These are phyloP conservation scores for Hydrolagus affinis DNA, from an alignment of 2,113 vertebrate species.

Conservation along the genomic window DNA sequence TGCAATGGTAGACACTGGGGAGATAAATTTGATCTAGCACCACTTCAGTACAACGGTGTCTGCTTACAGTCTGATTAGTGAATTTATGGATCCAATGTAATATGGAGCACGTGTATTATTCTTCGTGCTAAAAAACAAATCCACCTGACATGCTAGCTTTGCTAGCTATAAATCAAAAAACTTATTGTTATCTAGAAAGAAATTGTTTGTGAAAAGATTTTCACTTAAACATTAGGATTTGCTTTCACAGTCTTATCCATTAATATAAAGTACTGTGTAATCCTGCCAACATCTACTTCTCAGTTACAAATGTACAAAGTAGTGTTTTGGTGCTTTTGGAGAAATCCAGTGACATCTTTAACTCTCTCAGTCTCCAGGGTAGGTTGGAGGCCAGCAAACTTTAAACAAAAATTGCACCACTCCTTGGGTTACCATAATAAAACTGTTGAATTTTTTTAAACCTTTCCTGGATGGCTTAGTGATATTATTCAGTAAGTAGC, in stretches of 20 bases:
- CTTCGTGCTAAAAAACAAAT: constrained; percentile 17
- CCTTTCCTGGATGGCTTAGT: too few species aligned
- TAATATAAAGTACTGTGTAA: not conserved
- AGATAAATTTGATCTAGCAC: constrained; percentile 14
- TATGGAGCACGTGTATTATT: constrained; percentile 29
- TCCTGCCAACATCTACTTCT: not conserved
- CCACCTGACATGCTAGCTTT: constrained; percentile 1
- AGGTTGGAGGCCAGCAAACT: too few species aligned
- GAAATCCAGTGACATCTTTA: not conserved
- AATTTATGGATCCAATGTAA: constrained; percentile 28
- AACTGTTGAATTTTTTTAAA: not conserved
- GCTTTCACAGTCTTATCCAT: not conserved
- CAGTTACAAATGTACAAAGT: not conserved
- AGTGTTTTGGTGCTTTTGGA: not conserved
- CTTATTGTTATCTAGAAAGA: constrained; percentile 3
- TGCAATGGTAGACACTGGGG: constrained; percentile 12
- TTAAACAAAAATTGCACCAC: not conserved
- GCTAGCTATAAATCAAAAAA: constrained; percentile 14
- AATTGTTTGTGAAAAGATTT: constrained; percentile 1
- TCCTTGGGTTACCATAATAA: not conserved
- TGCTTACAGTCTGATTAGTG: constrained; percentile 26
- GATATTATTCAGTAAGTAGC: too few species aligned
- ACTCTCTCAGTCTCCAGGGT: not conserved
- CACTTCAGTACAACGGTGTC: constrained; percentile 25
- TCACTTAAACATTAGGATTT: not conserved